These are phyloP conservation scores for Gryllus bimaculatus DNA, from an alignment of 1,140 invertebrate genomes.

Conservation along the genomic window DNA sequence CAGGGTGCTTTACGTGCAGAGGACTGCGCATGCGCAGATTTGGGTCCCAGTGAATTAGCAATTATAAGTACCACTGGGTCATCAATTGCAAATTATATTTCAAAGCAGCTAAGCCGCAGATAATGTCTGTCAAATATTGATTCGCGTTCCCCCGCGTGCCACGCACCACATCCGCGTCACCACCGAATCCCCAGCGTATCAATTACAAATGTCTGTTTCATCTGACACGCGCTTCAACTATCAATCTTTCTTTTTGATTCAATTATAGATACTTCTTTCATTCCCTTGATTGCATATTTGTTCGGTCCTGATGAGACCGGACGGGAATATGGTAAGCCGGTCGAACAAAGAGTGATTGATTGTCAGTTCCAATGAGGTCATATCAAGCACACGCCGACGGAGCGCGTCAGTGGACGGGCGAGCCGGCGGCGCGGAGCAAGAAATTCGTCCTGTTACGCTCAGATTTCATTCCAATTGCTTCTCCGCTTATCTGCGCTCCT, in stretches of 20 bases:
- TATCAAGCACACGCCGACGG: not conserved
- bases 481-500: too few species aligned
- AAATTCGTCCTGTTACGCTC: too few species aligned
- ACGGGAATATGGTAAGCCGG: not conserved
- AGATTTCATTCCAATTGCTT: too few species aligned
- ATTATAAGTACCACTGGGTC: not conserved
- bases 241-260: conserved; percentile 2
- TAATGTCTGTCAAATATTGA: not conserved
- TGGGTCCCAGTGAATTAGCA: not conserved
- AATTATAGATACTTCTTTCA: conserved; percentile 2
- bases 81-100: not conserved
- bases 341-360: not conserved
- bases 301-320: not conserved
- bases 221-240: not conserved
- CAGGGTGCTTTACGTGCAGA: too few species aligned
- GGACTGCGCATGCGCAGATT: too few species aligned
- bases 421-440: too few species aligned
- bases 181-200: not conserved
- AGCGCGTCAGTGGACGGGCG: too few species aligned
- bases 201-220: conserved; percentile 1
- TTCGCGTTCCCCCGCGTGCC: not conserved
- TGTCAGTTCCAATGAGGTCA: not conserved
- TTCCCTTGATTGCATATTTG: conserved; percentile 1
- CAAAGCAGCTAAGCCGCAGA: not conserved
- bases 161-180: not conserved